Base-by-base conservation (phyloP, 2,888 invertebrate species). In the Melieria crassipennis region DNA sequence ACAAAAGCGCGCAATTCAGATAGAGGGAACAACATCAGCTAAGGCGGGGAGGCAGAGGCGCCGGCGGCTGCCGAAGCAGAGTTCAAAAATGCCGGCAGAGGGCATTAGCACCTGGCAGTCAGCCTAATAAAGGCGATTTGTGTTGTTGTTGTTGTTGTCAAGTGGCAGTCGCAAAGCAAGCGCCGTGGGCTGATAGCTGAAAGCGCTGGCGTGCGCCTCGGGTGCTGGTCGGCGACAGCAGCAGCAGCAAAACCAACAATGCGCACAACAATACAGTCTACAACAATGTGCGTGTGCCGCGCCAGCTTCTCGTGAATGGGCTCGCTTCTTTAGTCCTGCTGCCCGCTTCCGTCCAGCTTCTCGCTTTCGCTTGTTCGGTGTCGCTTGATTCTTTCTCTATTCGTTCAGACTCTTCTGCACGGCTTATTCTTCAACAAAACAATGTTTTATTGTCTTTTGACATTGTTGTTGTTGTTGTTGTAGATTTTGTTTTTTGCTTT, bases 51-150 rank as follows among this genome's bases (percentile, higher is more conserved):
- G 11, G 11, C 47, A 62, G 46, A 10, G 11, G 62, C 47, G 47
- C 13, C n/a, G 47, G 62, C 47, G 1, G 13, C 48, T 47, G 62
- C n/a, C 48, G 7, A 1, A 2, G 13, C 13, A 30, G 11, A 47
- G 47, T 16, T 62, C 65, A 64, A 30, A 58, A 45, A 58, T 62
- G n/a, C 56, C 30, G 60, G 64, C 71, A 50, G 71, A 71, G 71
- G 71, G 57, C 68, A 65, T 71, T 71, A 71, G 68, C 71, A 71
- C 71, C 67, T 71, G 68, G 64, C 71, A 58, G 30, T 30, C 64
- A 68, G 68, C 68, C 68, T 68, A 68, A 60, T 64, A 71, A 68
- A 16, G 55, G 65, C 47, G n/a, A 46, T 47, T 63, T 48, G 50
- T 52, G 30, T 30, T 30, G 30, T 30, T 30, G 30, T 30, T 16